phyloP scores from a whole-genome alignment of 2,888 invertebrate species.

The Apodemia duryi region DNA sequence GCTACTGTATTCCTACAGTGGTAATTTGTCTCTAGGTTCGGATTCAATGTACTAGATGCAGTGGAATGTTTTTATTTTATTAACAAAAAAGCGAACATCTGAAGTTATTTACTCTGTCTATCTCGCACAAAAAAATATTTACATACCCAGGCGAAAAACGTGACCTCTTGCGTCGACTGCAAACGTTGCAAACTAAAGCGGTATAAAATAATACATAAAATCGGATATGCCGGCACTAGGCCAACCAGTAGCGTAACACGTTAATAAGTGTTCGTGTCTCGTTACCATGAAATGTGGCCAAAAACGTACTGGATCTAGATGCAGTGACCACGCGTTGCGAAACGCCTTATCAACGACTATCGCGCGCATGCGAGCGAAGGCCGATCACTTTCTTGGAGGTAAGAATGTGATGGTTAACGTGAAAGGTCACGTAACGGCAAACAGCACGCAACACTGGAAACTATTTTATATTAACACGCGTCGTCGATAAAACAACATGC shows the following conservation, averaged over 20 bases:
- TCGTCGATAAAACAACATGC: background rate
- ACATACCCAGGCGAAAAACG: background rate
- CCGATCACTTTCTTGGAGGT: constrained; percentile 27
- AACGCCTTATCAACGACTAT: constrained; percentile 17
- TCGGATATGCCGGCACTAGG: background rate
- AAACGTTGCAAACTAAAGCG: background rate
- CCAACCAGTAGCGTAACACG: constrained; percentile 2
- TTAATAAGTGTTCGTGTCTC: background rate
- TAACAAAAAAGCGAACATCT: too few relatives aligned
- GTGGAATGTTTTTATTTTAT: too few relatives aligned
- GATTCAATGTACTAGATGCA: too few relatives aligned
- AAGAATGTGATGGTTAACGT: constrained; percentile 19
- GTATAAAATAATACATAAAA: background rate
- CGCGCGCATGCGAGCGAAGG: constrained; percentile 21
- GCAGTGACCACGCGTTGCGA: constrained; percentile 7
- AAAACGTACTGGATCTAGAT: constrained; percentile 1
- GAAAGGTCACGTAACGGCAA: constrained; percentile 14
- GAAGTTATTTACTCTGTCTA: too few relatives aligned
- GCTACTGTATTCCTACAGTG: too few relatives aligned
- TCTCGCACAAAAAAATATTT: background rate
- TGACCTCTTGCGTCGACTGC: background rate
- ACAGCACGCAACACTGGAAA: background rate
- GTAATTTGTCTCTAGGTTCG: too few relatives aligned
- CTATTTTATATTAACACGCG: background rate
- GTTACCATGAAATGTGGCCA: constrained; percentile 11